A percentile compares a stretch with the other conserved stretches of the same genome.
These are phyloP conservation scores for Eledone cirrhosa DNA, from an alignment of 2,888 invertebrate genomes.

Conservation along the genomic window DNA sequence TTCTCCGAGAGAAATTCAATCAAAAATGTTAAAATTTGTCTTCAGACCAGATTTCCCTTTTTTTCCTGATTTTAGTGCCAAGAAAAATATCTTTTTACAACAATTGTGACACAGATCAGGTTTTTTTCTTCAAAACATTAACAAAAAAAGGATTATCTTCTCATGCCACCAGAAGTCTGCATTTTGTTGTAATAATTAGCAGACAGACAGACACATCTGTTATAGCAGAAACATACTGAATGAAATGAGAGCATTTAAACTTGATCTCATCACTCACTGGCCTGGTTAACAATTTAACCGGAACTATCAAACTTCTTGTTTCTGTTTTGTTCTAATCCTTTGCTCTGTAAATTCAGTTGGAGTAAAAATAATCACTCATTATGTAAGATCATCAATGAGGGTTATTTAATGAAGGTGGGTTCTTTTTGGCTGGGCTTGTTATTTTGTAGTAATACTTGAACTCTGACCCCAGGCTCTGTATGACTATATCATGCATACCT, in stretches of 20 bases:
- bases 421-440: conserved; percentile 53
- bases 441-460: conserved; percentile 59
- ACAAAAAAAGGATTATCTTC: too few relatives aligned
- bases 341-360: neutral
- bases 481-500: conserved; percentile 40
- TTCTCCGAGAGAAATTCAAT: too few relatives aligned
- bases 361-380: conserved; percentile 16
- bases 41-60: neutral
- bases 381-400: conserved; percentile 16
- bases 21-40: conserved; percentile 1
- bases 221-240: too few relatives aligned
- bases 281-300: conserved; percentile 24
- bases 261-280: neutral
- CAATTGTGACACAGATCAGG: neutral
- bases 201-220: neutral
- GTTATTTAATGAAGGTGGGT: conserved; percentile 35
- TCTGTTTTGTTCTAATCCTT: neutral
- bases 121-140: too few relatives aligned
- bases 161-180: neutral
- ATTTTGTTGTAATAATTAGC: neutral
- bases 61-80: conserved; percentile 20
- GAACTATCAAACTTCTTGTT: conserved; percentile 6
- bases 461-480: conserved; percentile 48
- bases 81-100: conserved; percentile 27
- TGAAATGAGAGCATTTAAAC: too few relatives aligned